Conservation (phyloP, 1,140 invertebrate genomes). For the Bactericera cockerelli region DNA sequence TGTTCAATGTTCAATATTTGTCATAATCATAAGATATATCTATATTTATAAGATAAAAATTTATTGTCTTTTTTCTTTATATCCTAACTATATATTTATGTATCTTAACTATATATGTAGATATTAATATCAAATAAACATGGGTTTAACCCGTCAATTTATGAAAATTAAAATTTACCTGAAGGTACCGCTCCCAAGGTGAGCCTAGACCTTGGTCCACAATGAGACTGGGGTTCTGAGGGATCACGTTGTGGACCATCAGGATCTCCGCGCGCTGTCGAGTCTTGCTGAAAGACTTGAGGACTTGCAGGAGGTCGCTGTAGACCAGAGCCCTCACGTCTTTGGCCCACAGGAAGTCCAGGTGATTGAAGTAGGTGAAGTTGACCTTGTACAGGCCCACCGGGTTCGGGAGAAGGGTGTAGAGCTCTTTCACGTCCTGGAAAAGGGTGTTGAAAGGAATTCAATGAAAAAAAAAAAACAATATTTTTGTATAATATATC, state of each 20-base stretch:
- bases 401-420: constrained; percentile 33
- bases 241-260: background rate
- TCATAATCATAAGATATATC: no score
- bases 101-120: no score
- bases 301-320: constrained; percentile 36
- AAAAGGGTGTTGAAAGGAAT: no score
- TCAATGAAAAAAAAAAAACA: background rate
- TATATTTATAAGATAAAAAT: no score
- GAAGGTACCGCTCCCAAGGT: background rate
- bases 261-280: background rate
- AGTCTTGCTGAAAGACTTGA: constrained; percentile 20
- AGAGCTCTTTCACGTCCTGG: constrained; percentile 39
- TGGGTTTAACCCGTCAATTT: no score
- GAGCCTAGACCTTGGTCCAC: background rate
- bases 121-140: no score
- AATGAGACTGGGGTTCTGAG: background rate
- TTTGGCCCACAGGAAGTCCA: constrained; percentile 48
- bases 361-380: constrained; percentile 40
- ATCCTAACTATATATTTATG: no score
- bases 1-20: no score
- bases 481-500: background rate
- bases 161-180: no score
- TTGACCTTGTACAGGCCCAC: constrained; percentile 40
- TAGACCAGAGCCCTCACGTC: constrained; percentile 41
- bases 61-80: no score